Evolutionary conservation across 2,888 invertebrate genomes (phyloP), one percentile per base, ranked within the genome.

Genomic region (Parthenolecanium corni): DNA sequence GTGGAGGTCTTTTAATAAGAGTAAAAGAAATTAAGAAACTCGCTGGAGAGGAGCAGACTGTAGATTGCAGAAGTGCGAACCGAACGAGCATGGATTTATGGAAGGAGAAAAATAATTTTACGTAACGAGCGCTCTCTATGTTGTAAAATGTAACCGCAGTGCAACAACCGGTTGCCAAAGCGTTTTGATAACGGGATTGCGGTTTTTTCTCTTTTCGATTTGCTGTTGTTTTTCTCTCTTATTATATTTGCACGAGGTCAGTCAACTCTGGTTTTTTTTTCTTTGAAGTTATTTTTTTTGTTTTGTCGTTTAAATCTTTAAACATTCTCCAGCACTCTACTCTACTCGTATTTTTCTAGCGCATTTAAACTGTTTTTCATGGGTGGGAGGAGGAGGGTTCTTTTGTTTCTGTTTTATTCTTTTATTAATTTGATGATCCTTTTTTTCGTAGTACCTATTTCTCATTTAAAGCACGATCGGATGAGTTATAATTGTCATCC

Each of bases 171-270:
- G 61, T 61, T 58, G 31, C 31, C 51, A 36, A 20, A 23, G 23
- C 18, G 49, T n/a, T n/a, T n/a, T 23, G 49, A 24, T 61, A 61
- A 61, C 61, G 61, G 61, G 61, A 61, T 49, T 21, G 18, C 49
- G 49, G 16, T 44, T 20, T 44, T 20, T 20, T 31, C 31, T 31
- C 9, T 31, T 44, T 20, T 44, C 46, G 9, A 1, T 44, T 44
- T 44, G n/a, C n/a, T 31, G 4, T 31, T 6, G 4, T 31, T 31
- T 31, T 31, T 20, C 16, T 49, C 5, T 49, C 20, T 49, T 12
- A 49, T 49, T 49, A 49, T n/a, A n/a, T 49, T 49, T 61, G 31
- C 47, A 49, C 61, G 61, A 61, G 61, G 61, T 61, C 61, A 61
- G 51, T 61, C 61, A 61, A 61, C 61, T 61, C 61, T 61, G 49